These are phyloP conservation scores for Strix aluco DNA, from an alignment of 2,113 vertebrate genomes.

Conservation along the genomic window DNA sequence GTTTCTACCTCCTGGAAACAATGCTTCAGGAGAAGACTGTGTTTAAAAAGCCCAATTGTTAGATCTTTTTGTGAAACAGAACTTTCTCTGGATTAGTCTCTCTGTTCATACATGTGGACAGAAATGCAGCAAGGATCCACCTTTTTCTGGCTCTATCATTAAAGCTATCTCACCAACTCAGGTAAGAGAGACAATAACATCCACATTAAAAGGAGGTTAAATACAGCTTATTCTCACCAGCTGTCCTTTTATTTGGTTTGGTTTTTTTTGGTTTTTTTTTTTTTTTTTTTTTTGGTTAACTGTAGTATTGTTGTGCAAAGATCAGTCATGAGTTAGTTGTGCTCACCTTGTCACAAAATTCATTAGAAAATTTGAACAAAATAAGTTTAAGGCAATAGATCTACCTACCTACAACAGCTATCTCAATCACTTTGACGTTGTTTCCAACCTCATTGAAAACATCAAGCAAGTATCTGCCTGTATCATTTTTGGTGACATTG, in stretches of 20 bases:
- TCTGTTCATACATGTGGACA: neutral
- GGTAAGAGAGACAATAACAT: neutral
- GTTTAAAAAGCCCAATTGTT: neutral
- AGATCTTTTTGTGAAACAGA: neutral
- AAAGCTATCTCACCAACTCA: neutral
- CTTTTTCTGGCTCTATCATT: neutral
- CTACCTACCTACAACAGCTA: constrained; percentile 26
- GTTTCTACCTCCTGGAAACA: neutral
- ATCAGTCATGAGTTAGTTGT: neutral
- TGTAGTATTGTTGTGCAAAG: neutral
- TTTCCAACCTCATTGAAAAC: constrained; percentile 27
- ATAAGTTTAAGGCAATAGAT: neutral
- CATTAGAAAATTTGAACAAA: neutral
- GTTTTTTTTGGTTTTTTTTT: neutral
- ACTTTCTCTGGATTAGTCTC: neutral
- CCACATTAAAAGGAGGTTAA: neutral
- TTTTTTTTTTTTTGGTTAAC: neutral
- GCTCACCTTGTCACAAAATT: neutral
- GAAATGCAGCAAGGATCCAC: neutral
- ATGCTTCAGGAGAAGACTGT: neutral
- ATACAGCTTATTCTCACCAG: neutral
- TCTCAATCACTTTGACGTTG: neutral
- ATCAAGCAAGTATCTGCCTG: neutral
- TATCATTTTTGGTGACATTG: constrained; percentile 25
- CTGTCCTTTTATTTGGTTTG: neutral